Percentiles rank a stretch among this genome's conserved stretches.
These are phyloP conservation scores for Cynaeus angustus DNA, from an alignment of 2,888 invertebrate genomes.

Conservation along the genomic window DNA sequence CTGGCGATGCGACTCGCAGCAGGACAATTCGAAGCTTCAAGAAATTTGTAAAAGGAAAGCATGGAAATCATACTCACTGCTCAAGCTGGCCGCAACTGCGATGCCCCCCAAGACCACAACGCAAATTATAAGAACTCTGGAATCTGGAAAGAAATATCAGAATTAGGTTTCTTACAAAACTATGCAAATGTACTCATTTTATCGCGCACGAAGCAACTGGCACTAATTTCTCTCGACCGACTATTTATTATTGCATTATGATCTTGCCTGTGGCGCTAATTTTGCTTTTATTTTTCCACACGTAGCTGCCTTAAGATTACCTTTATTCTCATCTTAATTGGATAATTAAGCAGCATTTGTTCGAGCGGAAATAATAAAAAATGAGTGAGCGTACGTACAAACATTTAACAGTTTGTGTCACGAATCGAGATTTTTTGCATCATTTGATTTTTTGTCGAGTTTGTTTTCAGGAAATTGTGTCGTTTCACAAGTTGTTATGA, in stretches of 20 bases:
- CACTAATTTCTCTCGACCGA: slow-evolving; percentile 34
- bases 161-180: neutral
- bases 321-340: too few species aligned
- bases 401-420: too few species aligned
- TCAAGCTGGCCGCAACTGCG: slow-evolving; percentile 2
- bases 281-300: slow-evolving; percentile 15
- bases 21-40: slow-evolving; percentile 76
- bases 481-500: too few species aligned
- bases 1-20: slow-evolving; percentile 77
- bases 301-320: neutral
- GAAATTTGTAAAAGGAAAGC: too few species aligned
- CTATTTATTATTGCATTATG: slow-evolving; percentile 30
- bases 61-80: slow-evolving; percentile 40
- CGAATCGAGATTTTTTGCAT: too few species aligned
- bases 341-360: too few species aligned
- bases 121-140: slow-evolving; percentile 15
- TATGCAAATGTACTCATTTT: slow-evolving; percentile 23
- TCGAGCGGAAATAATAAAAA: too few species aligned
- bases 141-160: slow-evolving; percentile 1
- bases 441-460: too few species aligned
- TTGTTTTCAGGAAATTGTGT: too few species aligned
- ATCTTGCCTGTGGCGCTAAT: slow-evolving; percentile 43
- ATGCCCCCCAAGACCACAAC: slow-evolving; percentile 13
- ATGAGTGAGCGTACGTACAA: too few species aligned
- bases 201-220: neutral